Evolutionary conservation across 2,888 invertebrate species (phyloP).

Genomic region (Cephus spinipes): DNA sequence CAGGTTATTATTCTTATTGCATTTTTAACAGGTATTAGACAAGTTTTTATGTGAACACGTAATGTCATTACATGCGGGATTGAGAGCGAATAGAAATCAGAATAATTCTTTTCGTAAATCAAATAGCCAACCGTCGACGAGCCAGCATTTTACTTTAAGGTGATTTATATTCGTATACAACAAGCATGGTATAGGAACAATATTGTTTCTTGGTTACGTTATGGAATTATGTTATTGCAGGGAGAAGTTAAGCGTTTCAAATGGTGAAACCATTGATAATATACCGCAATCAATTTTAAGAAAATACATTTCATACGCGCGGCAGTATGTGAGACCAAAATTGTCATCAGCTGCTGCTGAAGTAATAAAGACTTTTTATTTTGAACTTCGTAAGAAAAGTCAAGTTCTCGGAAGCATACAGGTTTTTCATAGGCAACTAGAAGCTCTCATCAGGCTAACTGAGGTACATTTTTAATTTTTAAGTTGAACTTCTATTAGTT

Average conservation of each 20-base stretch:
- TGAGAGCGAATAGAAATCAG: background rate
- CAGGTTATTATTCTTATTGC: background rate
- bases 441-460: conserved; percentile 88
- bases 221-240: conserved; percentile 63
- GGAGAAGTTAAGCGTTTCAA: conserved; percentile 71
- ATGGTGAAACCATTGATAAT: conserved; percentile 75
- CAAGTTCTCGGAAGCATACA: conserved; percentile 77
- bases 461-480: conserved; percentile 68
- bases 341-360: conserved; percentile 79
- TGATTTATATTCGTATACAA: background rate
- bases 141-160: background rate
- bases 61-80: background rate
- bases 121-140: background rate
- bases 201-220: background rate
- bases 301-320: conserved; percentile 93
- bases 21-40: background rate
- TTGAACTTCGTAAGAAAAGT: conserved; percentile 78
- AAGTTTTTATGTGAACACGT: background rate
- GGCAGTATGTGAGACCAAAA: conserved; percentile 86
- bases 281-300: conserved; percentile 83
- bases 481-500: background rate
- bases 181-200: background rate
- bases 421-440: conserved; percentile 87
- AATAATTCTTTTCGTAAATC: background rate
- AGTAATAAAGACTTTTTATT: conserved; percentile 82